These are phyloP conservation scores for Trichopria drosophilae DNA, from an alignment of 2,888 invertebrate genomes.

Conservation along the genomic window DNA sequence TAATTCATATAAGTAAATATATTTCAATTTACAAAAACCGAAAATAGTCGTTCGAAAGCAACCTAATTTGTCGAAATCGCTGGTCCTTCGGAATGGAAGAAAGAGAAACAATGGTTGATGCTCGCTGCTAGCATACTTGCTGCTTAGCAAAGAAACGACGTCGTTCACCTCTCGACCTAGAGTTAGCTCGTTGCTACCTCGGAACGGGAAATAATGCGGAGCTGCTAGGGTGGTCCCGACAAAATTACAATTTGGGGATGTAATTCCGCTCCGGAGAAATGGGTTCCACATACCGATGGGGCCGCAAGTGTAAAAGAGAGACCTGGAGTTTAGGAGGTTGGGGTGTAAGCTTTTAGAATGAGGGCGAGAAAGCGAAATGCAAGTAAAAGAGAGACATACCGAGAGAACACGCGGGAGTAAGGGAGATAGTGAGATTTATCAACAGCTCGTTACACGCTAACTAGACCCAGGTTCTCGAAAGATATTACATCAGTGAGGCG, in stretches of 20 bases:
- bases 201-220: conserved; percentile 50
- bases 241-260: conserved; percentile 58
- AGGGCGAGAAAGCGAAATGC: conserved; percentile 20
- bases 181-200: conserved; percentile 39
- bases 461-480: conserved; percentile 55
- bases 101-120: conserved; percentile 38
- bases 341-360: too few relatives aligned
- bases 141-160: conserved; percentile 43
- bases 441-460: conserved; percentile 56
- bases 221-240: conserved; percentile 46
- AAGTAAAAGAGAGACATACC: background rate
- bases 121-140: conserved; percentile 33
- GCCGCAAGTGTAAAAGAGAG: conserved; percentile 16
- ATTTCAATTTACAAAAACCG: too few relatives aligned
- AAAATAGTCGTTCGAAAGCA: too few relatives aligned
- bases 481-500: conserved; percentile 56
- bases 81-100: too few relatives aligned
- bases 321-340: too few relatives aligned
- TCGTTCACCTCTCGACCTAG: conserved; percentile 37
- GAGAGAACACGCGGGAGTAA: conserved; percentile 27
- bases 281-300: conserved; percentile 52
- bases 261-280: conserved; percentile 56
- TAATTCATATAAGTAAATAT: too few relatives aligned
- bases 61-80: too few relatives aligned
- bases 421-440: conserved; percentile 51